Evolutionary conservation across 2,888 invertebrate species (phyloP).

Genomic region (Yponomeuta plumbellus): DNA sequence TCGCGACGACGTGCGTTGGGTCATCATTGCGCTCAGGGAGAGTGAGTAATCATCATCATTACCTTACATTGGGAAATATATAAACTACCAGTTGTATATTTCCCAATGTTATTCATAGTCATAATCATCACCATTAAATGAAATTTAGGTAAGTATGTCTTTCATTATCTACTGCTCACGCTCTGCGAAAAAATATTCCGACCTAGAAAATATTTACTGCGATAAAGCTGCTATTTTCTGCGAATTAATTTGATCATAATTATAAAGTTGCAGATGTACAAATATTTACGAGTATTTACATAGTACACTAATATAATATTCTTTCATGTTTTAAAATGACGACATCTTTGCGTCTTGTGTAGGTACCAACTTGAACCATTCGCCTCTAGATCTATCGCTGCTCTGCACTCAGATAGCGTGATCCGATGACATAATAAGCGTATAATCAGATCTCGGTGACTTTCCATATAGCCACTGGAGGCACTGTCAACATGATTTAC

Average conservation of each 20-base stretch:
- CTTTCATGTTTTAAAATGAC: neutral
- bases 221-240: too few species aligned
- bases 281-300: neutral
- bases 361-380: neutral
- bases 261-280: neutral
- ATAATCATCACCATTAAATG: too few species aligned
- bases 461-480: slow-evolving; percentile 40
- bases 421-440: slow-evolving; percentile 6
- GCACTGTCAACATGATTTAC: neutral
- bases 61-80: too few species aligned
- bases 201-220: too few species aligned
- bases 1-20: slow-evolving; percentile 90
- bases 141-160: too few species aligned
- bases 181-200: too few species aligned
- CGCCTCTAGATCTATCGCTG: neutral
- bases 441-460: slow-evolving; percentile 17
- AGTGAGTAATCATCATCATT: slow-evolving; percentile 53
- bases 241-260: too few species aligned
- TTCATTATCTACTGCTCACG: too few species aligned
- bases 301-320: neutral
- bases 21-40: slow-evolving; percentile 88
- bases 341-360: neutral
- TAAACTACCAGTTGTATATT: too few species aligned
- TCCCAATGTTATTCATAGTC: too few species aligned
- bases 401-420: slow-evolving; percentile 8